Conservation (phyloP, 2,797 vertebrate genomes). For the Lycodopsis pacificus region DNA sequence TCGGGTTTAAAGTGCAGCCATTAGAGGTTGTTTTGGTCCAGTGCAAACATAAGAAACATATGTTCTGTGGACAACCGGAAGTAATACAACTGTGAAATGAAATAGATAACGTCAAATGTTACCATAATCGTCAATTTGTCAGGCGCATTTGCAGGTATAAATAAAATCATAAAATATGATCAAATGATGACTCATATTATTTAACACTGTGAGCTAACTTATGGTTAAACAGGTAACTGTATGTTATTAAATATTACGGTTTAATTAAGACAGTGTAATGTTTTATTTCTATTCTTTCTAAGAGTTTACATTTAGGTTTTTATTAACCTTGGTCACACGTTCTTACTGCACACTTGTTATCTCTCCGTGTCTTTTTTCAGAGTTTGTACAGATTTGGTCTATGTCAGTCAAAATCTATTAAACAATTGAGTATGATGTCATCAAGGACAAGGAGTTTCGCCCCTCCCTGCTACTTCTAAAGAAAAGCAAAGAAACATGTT, state of each 20-base stretch:
- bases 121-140: neutral
- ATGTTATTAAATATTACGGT: neutral
- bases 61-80: slow-evolving; percentile 35
- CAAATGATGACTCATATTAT: neutral
- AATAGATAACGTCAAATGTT: slow-evolving; percentile 1
- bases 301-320: neutral
- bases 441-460: neutral
- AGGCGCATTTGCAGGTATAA: neutral
- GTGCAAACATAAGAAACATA: slow-evolving; percentile 41
- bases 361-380: neutral
- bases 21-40: slow-evolving; percentile 48
- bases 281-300: neutral
- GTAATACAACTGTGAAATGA: slow-evolving; percentile 39
- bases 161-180: neutral
- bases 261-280: neutral
- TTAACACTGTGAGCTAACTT: neutral
- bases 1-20: slow-evolving; percentile 55
- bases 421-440: neutral
- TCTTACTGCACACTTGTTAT: neutral
- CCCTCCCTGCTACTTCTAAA: neutral
- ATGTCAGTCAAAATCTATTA: neutral
- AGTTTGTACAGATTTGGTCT: neutral
- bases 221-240: neutral
- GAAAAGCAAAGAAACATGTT: slow-evolving; percentile 25
- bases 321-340: neutral